Base-by-base conservation (phyloP, 2,113 vertebrate genomes). In the Elephas maximus region DNA sequence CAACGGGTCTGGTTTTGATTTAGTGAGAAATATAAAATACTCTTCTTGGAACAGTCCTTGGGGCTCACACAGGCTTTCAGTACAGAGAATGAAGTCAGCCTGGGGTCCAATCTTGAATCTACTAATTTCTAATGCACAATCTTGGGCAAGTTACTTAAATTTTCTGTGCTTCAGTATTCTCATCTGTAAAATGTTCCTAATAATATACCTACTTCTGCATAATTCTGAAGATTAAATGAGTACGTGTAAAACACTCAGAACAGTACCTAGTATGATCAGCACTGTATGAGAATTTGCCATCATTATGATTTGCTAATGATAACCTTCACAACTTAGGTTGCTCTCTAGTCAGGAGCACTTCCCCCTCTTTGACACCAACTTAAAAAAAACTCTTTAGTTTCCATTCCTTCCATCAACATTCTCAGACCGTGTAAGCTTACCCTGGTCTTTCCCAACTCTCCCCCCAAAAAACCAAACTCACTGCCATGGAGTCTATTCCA, bases 191-290 rank as follows among this genome's bases (percentile, higher is more conserved):
- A 83, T 48, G 9, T 93, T 41, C 21, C 5, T 48, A 71, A 24
- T 41, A 15, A 20, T 11, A 87, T 30, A 57, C 20, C 45, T 77
- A 63, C 7, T 37, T 69, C 14, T 37, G 48, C 14, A 12, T 45
- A 71, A 94, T 94, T 81, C 26, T 74, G n/a, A 60, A 45, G 23
- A 48, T 15, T 82, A 60, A 95, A 71, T 83, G 87, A 92, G 14
- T 69, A 79, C 24, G 71, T 26, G 5, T 24, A n/a, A 90, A 45
- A 65, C 12, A 6, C 23, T 60, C 28, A 86, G 15, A 91, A 60
- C 8, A 53, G 8, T 60, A 26, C 63, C 33, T 57, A 20, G 74
- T 23, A 9, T 53, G 53, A 76, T 41, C 21, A 78, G 26, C 10
- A n/a, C 48, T 53, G 60, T 76, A 2, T 48, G 74, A 91, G n/a